Conservation (phyloP, 2,888 invertebrate genomes). For the Syrphus vitripennis region DNA sequence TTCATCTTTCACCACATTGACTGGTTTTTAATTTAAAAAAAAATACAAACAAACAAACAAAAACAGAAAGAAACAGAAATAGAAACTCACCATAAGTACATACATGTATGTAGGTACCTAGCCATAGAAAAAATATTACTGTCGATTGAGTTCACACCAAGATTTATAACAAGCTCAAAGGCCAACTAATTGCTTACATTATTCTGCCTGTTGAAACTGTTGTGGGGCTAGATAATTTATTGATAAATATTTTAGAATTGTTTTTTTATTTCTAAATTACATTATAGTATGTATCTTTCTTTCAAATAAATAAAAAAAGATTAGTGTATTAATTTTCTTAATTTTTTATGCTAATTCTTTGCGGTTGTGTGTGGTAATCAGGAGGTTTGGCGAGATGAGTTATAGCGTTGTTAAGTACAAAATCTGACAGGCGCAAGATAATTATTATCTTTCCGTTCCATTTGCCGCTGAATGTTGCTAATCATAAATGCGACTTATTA, state of each 20-base stretch:
- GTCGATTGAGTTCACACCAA: conserved; percentile 62
- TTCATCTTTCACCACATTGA: conserved; percentile 47
- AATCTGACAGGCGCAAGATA: conserved; percentile 40
- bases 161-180: conserved; percentile 65
- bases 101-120: not conserved
- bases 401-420: conserved; percentile 53
- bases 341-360: conserved; percentile 51
- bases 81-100: not conserved
- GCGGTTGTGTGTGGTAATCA: conserved; percentile 37
- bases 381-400: conserved; percentile 60
- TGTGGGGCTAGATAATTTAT: conserved; percentile 61
- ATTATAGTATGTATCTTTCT: conserved; percentile 16
- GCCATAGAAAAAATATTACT: conserved; percentile 41
- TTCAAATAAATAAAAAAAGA: conserved; percentile 59
- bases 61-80: not conserved
- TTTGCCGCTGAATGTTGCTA: conserved; percentile 35
- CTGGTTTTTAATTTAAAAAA: not conserved
- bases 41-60: not conserved
- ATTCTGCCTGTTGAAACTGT: conserved; percentile 55
- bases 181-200: conserved; percentile 69
- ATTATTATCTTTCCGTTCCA: conserved; percentile 34
- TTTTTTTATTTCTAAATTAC: conserved; percentile 39
- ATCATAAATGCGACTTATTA: conserved; percentile 21
- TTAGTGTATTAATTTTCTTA: conserved; percentile 57
- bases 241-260: conserved; percentile 41